phyloP scores from a whole-genome alignment of 2,113 vertebrate genomes.

The Dicerorhinus sumatrensis region DNA sequence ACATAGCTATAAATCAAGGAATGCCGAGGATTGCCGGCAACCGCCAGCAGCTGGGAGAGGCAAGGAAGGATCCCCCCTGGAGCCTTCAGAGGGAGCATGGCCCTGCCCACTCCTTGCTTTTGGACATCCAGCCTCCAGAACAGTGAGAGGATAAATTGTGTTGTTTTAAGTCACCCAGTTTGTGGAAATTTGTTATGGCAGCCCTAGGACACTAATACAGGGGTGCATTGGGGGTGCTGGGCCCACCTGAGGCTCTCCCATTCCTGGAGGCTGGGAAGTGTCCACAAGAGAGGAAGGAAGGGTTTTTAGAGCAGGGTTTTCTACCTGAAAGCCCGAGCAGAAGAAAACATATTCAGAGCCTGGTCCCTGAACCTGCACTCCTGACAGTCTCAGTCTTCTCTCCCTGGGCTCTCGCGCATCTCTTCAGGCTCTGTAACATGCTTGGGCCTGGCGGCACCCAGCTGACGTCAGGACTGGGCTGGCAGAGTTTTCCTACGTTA shows the following conservation, averaged over 20 bases:
- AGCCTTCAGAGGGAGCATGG: background rate
- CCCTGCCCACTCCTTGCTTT: background rate
- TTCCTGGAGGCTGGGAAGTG: background rate
- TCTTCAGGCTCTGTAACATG: background rate
- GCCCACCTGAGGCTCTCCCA: too few relatives aligned
- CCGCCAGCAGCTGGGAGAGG: background rate
- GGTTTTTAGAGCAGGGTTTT: background rate
- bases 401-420: too few relatives aligned
- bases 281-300: background rate
- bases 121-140: background rate
- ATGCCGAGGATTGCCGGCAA: fast-evolving
- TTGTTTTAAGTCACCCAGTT: background rate
- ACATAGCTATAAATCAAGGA: background rate
- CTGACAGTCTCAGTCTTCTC: background rate
- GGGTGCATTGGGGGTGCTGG: background rate
- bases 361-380: background rate
- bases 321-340: background rate
- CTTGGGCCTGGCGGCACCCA: fast-evolving
- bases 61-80: fast-evolving
- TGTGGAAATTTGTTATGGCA: background rate
- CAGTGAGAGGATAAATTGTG: background rate
- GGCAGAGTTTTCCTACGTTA: background rate
- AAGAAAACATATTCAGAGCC: background rate
- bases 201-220: background rate
- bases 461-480: background rate